Conservation (phyloP, 2,888 invertebrate species). For the Choreutis nemorana region DNA sequence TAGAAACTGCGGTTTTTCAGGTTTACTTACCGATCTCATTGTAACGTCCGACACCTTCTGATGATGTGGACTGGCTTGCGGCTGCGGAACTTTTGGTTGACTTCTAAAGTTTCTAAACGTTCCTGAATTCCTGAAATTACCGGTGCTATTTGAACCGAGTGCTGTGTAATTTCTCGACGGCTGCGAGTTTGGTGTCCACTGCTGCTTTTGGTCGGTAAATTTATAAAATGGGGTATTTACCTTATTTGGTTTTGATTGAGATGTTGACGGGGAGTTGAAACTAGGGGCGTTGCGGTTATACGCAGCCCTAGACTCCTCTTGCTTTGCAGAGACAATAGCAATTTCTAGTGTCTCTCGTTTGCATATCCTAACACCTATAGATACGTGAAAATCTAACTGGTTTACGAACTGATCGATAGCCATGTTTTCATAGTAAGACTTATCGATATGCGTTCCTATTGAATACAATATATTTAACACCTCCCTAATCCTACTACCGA, state of each 20-base stretch:
- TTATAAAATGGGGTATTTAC: no score
- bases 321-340: conserved; percentile 3
- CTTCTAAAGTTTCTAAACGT: background rate
- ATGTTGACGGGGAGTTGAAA: background rate
- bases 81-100: background rate
- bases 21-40: background rate
- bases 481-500: conserved; percentile 1
- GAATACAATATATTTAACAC: conserved; percentile 1
- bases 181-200: no score
- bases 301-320: conserved; percentile 4
- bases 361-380: conserved; percentile 4
- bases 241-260: background rate
- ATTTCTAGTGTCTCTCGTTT: conserved; percentile 5
- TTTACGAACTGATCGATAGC: conserved; percentile 5
- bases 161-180: no score
- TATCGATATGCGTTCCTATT: conserved; percentile 3
- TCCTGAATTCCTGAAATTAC: background rate
- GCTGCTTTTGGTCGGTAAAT: no score
- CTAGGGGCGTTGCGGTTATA: background rate
- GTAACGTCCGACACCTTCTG: background rate
- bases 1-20: background rate
- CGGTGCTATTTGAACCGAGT: no score
- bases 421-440: conserved; percentile 3
- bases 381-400: conserved; percentile 5
- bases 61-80: background rate